Evolutionary conservation across 1,140 invertebrate species (phyloP).

Genomic region (Caerostris darwini): DNA sequence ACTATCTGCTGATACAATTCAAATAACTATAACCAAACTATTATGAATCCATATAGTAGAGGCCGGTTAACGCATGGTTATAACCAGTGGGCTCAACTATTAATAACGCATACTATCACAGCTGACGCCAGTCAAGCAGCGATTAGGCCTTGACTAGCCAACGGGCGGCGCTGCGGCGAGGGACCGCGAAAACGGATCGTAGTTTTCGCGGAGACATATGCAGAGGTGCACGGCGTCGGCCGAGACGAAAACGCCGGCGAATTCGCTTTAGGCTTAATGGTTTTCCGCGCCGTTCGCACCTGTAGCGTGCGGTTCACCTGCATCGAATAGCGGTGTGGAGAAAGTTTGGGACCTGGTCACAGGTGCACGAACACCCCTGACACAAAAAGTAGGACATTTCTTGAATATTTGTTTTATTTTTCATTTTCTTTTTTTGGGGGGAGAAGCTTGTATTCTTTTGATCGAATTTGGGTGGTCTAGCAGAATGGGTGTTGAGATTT

Average conservation of each 20-base stretch:
- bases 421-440: background rate
- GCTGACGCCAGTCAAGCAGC: conserved; percentile 6
- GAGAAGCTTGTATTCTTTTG: no score
- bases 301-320: conserved; percentile 15
- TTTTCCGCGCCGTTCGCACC: conserved; percentile 9
- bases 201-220: background rate
- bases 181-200: background rate
- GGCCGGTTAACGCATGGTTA: conserved; percentile 28
- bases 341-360: background rate
- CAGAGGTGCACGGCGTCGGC: background rate
- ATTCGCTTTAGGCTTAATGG: conserved; percentile 2
- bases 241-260: background rate
- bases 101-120: conserved; percentile 22
- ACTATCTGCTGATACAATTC: background rate
- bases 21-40: conserved; percentile 23
- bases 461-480: no score
- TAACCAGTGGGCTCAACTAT: conserved; percentile 31
- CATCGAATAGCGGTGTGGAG: conserved; percentile 29
- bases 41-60: conserved; percentile 21
- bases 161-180: background rate
- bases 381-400: conserved; percentile 28
- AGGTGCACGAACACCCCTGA: conserved; percentile 15
- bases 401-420: conserved; percentile 16
- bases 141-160: conserved; percentile 16
- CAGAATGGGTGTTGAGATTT: no score